These are phyloP conservation scores for Neoascia interrupta DNA, from an alignment of 2,888 invertebrate species.

Conservation along the genomic window DNA sequence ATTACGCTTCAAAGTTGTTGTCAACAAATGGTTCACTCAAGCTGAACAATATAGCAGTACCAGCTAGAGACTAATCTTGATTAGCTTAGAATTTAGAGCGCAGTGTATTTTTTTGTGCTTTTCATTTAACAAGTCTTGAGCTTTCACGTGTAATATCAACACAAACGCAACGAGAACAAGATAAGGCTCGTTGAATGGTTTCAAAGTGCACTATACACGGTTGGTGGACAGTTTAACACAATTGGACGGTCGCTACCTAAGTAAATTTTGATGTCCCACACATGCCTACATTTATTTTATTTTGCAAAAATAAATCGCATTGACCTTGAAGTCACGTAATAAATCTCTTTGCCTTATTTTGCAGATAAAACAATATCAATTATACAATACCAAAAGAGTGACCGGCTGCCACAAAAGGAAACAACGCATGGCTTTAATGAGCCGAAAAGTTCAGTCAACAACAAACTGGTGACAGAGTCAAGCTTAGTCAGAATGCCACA, in stretches of 20 bases:
- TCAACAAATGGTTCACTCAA: conserved; percentile 9
- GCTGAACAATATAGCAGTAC: conserved; percentile 4
- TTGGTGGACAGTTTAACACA: too few species aligned
- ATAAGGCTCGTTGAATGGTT: too few species aligned
- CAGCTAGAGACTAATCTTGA: neutral
- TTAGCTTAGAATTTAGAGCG: conserved; percentile 8
- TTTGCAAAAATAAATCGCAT: too few species aligned
- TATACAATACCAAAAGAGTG: conserved; percentile 23
- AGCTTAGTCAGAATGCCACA: conserved; percentile 44
- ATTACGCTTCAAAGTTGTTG: neutral
- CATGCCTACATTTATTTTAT: too few species aligned
- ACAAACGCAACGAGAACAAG: too few species aligned
- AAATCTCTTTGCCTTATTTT: conserved; percentile 33
- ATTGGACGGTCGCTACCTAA: too few species aligned
- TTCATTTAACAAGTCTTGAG: too few species aligned
- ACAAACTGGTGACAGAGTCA: conserved; percentile 29
- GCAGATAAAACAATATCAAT: conserved; percentile 49
- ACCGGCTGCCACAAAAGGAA: conserved; percentile 42
- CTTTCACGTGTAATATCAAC: too few species aligned
- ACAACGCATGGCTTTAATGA: conserved; percentile 40
- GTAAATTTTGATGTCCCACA: too few species aligned
- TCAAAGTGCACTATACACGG: too few species aligned
- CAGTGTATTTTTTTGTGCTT: too few species aligned
- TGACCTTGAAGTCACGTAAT: conserved; percentile 47
- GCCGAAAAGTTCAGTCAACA: conserved; percentile 36